Evolutionary conservation across 2,797 vertebrate genomes (phyloP), one percentile per base, ranked within the genome.

Genomic region (Sebastolobus alascanus): DNA sequence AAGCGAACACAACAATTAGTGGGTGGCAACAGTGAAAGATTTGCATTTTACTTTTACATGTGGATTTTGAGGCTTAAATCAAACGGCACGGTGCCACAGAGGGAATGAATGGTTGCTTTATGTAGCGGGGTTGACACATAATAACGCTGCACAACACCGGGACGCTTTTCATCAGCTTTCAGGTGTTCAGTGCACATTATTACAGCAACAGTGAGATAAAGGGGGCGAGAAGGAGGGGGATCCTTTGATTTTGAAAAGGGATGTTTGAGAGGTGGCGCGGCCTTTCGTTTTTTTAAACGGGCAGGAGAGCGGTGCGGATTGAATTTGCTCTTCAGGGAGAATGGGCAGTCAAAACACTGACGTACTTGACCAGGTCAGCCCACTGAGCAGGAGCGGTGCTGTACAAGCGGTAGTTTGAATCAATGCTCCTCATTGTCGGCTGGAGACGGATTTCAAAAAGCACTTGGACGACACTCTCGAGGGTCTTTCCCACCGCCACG

Each of bases 361-460:
- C 61, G 82, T 82, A 94, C 94, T 96, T 94, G 92, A 95, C 90
- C 92, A 89, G 88, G 87, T 91, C 63, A 75, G 86, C 67, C 75
- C 74, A 58, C 80, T 71, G 75, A 79, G 84, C 73, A 86, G 75
- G 70, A 83, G 88, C 50, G 70, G 75, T 52, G 60, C 80, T 80
- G 83, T 66, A 77, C 66, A 89, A 91, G 92, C 83, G 83, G 70
- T 66, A 31, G 73, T 83, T 80, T 80, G 85, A 87, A 94, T 95
- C 92, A 95, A 94, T 92, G 93, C 85, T 68, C 54, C 52, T 89
- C 92, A 93, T 95, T 95, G 94, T 95, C 87, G 82, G 83, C 84
- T 77, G 72, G 59, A 70, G 84, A 88, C 54, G 27, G 75, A 93
- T 91, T 87, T 94, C 85, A 90, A 87, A 50, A 93, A 93, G 85